These are phyloP conservation scores for Carposina sasakii DNA, from an alignment of 1,140 invertebrate genomes.

Conservation along the genomic window DNA sequence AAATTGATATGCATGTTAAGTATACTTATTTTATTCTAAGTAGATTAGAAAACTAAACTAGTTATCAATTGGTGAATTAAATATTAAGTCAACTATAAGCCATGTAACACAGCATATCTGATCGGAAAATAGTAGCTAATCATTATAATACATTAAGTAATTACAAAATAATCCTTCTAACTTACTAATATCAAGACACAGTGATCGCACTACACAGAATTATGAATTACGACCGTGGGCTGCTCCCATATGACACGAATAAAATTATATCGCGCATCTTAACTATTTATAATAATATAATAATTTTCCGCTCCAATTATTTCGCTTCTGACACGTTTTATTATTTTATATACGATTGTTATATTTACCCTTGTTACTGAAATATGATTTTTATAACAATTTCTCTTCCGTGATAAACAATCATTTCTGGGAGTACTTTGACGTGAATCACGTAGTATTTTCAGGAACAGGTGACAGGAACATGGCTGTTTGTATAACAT, in stretches of 20 bases:
- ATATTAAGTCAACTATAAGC: too few relatives aligned
- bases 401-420: conserved; percentile 40
- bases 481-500: conserved; percentile 35
- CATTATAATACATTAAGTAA: too few relatives aligned
- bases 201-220: conserved; percentile 32
- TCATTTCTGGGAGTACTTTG: conserved; percentile 22
- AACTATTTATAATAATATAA: conserved; percentile 72
- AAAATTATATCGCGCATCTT: conserved; percentile 61
- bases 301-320: conserved; percentile 69
- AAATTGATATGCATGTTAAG: too few relatives aligned
- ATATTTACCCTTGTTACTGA: conserved; percentile 38
- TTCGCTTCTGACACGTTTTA: conserved; percentile 62
- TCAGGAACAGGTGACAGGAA: conserved; percentile 25
- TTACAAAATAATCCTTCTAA: background rate
- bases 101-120: too few relatives aligned
- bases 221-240: conserved; percentile 60
- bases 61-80: too few relatives aligned
- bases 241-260: conserved; percentile 52
- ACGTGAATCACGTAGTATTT: conserved; percentile 40
- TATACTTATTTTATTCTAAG: too few relatives aligned
- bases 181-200: conserved; percentile 42
- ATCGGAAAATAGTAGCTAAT: too few relatives aligned
- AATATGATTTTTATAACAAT: conserved; percentile 57
- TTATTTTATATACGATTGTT: conserved; percentile 64
- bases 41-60: too few relatives aligned